A percentile compares a stretch with the other conserved stretches of the same genome.
phyloP scores from a whole-genome alignment of 2,113 vertebrate genomes.

The Trichechus manatus region DNA sequence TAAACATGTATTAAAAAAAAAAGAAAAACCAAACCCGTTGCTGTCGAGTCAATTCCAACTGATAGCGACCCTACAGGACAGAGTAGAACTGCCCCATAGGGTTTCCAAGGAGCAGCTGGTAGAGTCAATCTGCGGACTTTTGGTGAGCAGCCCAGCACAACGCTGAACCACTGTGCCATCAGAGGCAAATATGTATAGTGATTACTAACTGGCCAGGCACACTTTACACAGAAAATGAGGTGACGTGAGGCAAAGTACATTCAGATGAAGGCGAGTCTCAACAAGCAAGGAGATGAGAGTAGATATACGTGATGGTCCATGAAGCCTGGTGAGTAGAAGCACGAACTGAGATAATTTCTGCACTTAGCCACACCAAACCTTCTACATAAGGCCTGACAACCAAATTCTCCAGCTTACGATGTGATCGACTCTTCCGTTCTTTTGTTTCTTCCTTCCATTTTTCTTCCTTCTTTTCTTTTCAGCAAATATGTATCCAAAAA shows the following conservation, averaged over 20 bases:
- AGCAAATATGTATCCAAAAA: neutral
- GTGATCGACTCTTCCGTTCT: neutral
- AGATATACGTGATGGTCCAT: neutral
- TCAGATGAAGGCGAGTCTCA: neutral
- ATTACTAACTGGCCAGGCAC: too few species aligned
- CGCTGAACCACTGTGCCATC: too few species aligned
- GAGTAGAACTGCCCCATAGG: too few species aligned
- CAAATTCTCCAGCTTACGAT: neutral
- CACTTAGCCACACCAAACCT: neutral
- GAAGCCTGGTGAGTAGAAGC: neutral
- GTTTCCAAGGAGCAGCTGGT: too few species aligned
- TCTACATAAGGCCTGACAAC: neutral
- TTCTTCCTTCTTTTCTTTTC: neutral
- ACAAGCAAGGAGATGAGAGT: neutral
- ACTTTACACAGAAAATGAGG: neutral
- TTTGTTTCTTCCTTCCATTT: neutral
- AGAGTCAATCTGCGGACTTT: too few species aligned
- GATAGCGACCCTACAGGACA: too few species aligned
- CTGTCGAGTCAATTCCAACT: too few species aligned
- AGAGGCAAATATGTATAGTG: too few species aligned
- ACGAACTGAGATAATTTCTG: neutral
- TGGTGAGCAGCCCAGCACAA: too few species aligned
- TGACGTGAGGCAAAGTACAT: too few species aligned
- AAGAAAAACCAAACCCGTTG: too few species aligned
- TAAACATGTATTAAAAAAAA: too few species aligned